A percentile compares a stretch with the other conserved stretches of the same genome.
Evolutionary conservation across 1,140 invertebrate genomes (phyloP).

Genomic region (Aphelenchoides fujianensis): DNA sequence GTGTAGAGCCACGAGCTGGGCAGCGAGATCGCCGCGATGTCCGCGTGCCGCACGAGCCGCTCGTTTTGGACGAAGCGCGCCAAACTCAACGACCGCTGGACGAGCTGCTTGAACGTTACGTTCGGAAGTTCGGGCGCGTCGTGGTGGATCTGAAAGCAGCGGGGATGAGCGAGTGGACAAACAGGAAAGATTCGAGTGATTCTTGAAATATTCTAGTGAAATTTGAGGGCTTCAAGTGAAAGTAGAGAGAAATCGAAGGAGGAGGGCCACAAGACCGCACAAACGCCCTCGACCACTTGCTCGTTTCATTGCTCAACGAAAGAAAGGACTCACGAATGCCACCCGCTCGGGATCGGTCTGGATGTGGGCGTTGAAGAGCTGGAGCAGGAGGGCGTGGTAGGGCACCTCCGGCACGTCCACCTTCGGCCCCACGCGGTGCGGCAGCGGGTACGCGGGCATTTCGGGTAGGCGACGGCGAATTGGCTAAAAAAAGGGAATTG

Average conservation of each 20-base stretch:
- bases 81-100: neutral
- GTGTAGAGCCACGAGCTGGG: slow-evolving; percentile 20
- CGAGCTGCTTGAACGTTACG: slow-evolving; percentile 25
- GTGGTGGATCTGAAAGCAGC: slow-evolving; percentile 13
- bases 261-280: no score
- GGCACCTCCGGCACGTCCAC: neutral
- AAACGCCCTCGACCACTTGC: no score
- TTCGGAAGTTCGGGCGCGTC: slow-evolving; percentile 7
- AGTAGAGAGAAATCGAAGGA: no score
- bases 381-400: slow-evolving; percentile 11
- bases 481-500: no score
- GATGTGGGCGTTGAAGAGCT: slow-evolving; percentile 27
- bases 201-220: no score
- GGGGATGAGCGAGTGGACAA: no score
- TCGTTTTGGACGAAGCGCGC: slow-evolving; percentile 3
- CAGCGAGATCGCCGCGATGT: slow-evolving; percentile 9
- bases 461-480: no score
- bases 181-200: no score
- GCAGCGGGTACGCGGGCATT: neutral
- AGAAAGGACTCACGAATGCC: neutral
- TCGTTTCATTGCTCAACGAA: no score
- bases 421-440: slow-evolving; percentile 7
- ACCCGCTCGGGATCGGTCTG: neutral
- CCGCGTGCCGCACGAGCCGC: neutral
- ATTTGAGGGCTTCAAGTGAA: no score